These are phyloP conservation scores for Corydoras maculifer DNA, from an alignment of 2,113 vertebrate species.

Conservation along the genomic window DNA sequence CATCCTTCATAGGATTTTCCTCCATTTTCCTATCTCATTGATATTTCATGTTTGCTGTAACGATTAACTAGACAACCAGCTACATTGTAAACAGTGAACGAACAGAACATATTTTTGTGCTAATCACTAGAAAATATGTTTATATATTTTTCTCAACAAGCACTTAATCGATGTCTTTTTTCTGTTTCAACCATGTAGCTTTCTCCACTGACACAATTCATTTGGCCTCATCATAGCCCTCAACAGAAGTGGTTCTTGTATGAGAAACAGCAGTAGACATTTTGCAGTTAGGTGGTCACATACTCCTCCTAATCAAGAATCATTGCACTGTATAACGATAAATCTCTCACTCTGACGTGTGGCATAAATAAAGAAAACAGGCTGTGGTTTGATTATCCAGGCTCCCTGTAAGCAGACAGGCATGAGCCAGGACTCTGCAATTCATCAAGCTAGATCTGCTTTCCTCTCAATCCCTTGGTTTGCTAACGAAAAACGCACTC, in stretches of 20 bases:
- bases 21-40: too few relatives aligned
- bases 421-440: constrained; percentile 47
- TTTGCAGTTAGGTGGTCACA: constrained; percentile 35
- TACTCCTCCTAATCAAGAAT: constrained; percentile 58
- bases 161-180: background rate
- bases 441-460: constrained; percentile 50
- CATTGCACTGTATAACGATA: constrained; percentile 60
- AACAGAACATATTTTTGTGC: constrained; percentile 13
- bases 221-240: constrained; percentile 28
- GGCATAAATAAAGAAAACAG: constrained; percentile 63
- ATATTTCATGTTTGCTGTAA: too few relatives aligned
- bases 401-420: constrained; percentile 45
- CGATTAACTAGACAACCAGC: background rate
- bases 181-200: constrained; percentile 11
- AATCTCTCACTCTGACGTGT: constrained; percentile 58
- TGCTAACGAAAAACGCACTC: constrained; percentile 39
- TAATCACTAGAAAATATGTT: constrained; percentile 20
- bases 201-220: constrained; percentile 2
- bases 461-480: constrained; percentile 44
- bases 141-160: background rate
- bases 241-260: constrained; percentile 21
- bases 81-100: constrained; percentile 25
- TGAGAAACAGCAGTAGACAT: constrained; percentile 28
- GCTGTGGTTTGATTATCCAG: constrained; percentile 46
- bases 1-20: too few relatives aligned